These are phyloP conservation scores for Periophthalmus magnuspinnatus DNA, from an alignment of 2,797 vertebrate genomes.

Conservation along the genomic window DNA sequence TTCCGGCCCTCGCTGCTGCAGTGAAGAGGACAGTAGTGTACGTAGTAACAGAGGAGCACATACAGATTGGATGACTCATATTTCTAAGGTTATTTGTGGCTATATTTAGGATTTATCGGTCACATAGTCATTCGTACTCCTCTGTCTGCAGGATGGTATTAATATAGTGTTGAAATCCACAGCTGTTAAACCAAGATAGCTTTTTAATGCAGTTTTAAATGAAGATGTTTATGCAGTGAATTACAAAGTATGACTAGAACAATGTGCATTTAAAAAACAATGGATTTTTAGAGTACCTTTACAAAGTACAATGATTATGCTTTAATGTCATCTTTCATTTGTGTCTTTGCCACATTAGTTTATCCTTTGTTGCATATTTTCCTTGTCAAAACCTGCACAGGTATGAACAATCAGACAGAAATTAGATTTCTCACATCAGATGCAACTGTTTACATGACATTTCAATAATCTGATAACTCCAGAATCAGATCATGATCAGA, in stretches of 20 bases:
- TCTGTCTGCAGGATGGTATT: constrained; percentile 1
- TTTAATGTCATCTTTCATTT: too few species aligned
- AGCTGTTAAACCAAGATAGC: constrained; percentile 1
- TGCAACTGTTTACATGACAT: too few species aligned
- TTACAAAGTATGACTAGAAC: not conserved
- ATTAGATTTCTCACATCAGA: too few species aligned
- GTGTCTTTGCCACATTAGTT: too few species aligned
- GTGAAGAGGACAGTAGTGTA: constrained; percentile 28
- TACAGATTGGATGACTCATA: constrained; percentile 10
- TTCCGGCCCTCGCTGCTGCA: constrained; percentile 55
- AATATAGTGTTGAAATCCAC: constrained; percentile 1
- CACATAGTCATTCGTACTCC: constrained; percentile 1
- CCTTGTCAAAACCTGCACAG: too few species aligned
- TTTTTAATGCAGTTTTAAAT: not conserved
- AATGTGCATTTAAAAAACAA: too few species aligned
- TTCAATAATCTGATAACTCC: too few species aligned
- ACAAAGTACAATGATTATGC: too few species aligned
- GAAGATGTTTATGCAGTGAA: not conserved
- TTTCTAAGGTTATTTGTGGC: constrained; percentile 12
- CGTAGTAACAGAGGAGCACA: constrained; percentile 42
- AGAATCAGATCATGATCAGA: too few species aligned
- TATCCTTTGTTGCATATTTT: too few species aligned
- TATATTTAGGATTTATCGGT: constrained; percentile 8
- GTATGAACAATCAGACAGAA: too few species aligned
- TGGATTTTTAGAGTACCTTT: too few species aligned